Evolutionary conservation across 2,888 invertebrate genomes (phyloP), one percentile per base, ranked within the genome.

Genomic region (Himalopsyche anomala): DNA sequence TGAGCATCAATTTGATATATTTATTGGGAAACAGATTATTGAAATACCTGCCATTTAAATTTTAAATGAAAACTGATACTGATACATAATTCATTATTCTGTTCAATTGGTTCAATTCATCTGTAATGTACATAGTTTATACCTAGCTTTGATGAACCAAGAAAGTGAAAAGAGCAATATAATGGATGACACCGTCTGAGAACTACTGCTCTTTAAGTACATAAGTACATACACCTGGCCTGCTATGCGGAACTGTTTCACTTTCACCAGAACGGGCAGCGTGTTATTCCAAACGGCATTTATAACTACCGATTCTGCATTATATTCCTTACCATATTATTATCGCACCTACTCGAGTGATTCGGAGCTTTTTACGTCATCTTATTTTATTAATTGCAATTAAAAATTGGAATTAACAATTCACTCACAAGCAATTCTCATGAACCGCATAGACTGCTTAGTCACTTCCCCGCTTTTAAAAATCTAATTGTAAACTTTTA

Each of bases 231-330:
- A 74, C 38, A 74, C 36, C 74, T 38, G 74, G 74, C 38, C 36
- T 36, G 74, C 74, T 74, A 74, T 74, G 74, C 74, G 74, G 74
- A 74, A 74, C 74, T 74, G 38, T 36, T 74, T 74, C 36, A 74
- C 74, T 38, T 74, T 74, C 74, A 74, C 74, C 36, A 15, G 12
- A 74, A 74, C 38, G n/a, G 28, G 74, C 74, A 36, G 38, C 74
- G 74, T 74, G 74, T 74, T 74, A 36, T 36, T 74, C 74, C 74
- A 38, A 74, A 74, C 74, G 74, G 36, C 74, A 74, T 74, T 74
- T 74, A 74, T 2, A 38, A 28, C 28, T 36, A 36, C 74, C 74
- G 74, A 74, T 74, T 74, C 74, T 74, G 36, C 74, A 74, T 74
- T 74, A 74, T 36, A 38, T 74, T 36, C 69, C 6, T 36, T 9